Percentiles rank a stretch among this genome's conserved stretches.
Conservation (phyloP, 2,113 vertebrate genomes). For the Oxygymnocypris stewartii region DNA sequence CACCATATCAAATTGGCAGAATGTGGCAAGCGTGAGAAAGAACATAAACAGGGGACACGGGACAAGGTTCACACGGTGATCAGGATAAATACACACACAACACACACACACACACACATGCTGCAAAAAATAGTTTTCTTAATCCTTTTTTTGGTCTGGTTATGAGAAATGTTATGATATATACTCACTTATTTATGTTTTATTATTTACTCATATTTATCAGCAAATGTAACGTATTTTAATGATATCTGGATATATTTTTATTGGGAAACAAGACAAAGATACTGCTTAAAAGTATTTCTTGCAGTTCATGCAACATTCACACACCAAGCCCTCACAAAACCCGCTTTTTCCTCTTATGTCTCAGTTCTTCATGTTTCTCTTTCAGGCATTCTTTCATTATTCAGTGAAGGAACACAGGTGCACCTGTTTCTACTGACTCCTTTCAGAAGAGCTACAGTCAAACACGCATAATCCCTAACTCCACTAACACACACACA, state of each 20-base stretch:
- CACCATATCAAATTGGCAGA: constrained; percentile 35
- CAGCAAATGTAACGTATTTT: not conserved
- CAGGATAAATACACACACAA: constrained; percentile 21
- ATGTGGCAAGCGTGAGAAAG: constrained; percentile 10
- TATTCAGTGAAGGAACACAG: constrained; percentile 37
- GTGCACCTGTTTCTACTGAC: constrained; percentile 57
- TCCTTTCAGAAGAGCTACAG: constrained; percentile 22
- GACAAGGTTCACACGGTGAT: constrained; percentile 42
- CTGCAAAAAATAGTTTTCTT: not conserved
- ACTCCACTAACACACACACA: constrained; percentile 18
- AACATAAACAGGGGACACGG: constrained; percentile 16
- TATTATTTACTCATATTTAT: not conserved
- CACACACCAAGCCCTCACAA: not conserved
- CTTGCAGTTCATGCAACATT: not conserved
- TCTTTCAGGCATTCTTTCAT: constrained; percentile 25
- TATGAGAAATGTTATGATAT: not conserved
- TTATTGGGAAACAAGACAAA: not conserved
- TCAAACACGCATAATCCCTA: constrained; percentile 39
- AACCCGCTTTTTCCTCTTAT: not conserved
- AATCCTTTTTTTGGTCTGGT: not conserved
- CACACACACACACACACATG: not conserved
- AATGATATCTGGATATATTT: not conserved
- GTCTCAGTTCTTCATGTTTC: constrained; percentile 20
- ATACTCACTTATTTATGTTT: not conserved
- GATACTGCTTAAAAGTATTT: not conserved